Evolutionary conservation across 2,113 vertebrate genomes (phyloP), one percentile per base, ranked within the genome.

Genomic region (Pycnonotus jocosus): DNA sequence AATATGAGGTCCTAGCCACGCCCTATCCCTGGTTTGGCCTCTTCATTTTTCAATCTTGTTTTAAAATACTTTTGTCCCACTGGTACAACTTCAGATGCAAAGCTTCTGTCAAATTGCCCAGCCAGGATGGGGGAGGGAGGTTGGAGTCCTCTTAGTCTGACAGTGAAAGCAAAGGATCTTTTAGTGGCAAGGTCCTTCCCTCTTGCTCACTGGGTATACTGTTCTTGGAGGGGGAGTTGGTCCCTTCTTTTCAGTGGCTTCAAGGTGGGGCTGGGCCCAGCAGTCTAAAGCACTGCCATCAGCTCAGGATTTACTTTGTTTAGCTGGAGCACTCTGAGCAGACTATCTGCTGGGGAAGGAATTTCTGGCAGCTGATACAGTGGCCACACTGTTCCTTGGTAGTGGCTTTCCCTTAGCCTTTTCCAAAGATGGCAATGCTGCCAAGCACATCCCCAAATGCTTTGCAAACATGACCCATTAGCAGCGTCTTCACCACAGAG

Each of bases 391-490:
- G 30, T 56, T 73, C 70, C 45, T 79, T 90, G 87, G 94, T 74
- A 51, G 74, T 37, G 61, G 62, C 66, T 89, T 65, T 60, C 78
- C 5, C 8, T 57, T 27, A 15, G 84, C 58, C 35, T 91, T 95
- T 95, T 91, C 94, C 94, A 93, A 94, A 97, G 95, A 96, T 90
- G 88, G 92, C 91, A 94, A 74, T 92, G 76, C 81, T 91, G 91
- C 93, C 90, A 79, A 80, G 58, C 45, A 0, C 15, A 33, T 65
- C 66, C 76, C 66, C 73, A 47, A 7, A 7, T 2, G 53, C 73
- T 62, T 9, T 85, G 66, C 74, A 51, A 31, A 48, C 61, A 7
- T 2, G 17, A 70, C 30, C 89, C 35, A 27, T 40, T 8, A 60
- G 33, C 48, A 28, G 66, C 1, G 6, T 13, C 73, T 72, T 30